These are phyloP conservation scores for Cyclopterus lumpus DNA, from an alignment of 2,797 vertebrate species.

Conservation along the genomic window DNA sequence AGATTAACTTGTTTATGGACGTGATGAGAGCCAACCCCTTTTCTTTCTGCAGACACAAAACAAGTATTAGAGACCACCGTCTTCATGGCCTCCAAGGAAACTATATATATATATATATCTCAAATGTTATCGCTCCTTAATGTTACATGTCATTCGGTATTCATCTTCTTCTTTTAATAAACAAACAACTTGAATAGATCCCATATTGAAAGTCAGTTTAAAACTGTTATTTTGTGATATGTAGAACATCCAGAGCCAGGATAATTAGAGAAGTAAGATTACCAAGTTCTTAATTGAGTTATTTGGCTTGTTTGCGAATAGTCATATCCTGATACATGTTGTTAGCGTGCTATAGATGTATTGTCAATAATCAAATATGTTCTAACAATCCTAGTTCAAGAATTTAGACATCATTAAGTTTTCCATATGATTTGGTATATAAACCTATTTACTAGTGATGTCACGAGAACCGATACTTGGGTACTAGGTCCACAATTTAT, in stretches of 20 bases:
- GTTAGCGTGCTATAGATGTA: not conserved
- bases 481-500: no score
- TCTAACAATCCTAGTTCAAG: not conserved
- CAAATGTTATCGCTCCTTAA: not conserved
- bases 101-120: not conserved
- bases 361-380: not conserved
- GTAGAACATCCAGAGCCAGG: not conserved
- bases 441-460: not conserved
- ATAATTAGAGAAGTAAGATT: no score
- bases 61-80: conserved; percentile 1
- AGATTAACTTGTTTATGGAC: conserved; percentile 39
- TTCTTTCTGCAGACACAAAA: conserved; percentile 22
- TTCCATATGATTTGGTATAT: not conserved
- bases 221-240: not conserved
- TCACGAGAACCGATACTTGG: no score
- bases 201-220: not conserved
- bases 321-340: not conserved
- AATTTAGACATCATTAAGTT: not conserved
- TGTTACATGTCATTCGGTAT: conserved; percentile 9
- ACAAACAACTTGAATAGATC: not conserved
- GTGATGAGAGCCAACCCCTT: conserved; percentile 22
- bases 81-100: not conserved
- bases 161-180: no score
- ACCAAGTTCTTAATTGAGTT: not conserved
- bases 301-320: not conserved